phyloP scores from a whole-genome alignment of 2,888 invertebrate species.

The Sarcophaga subvicina region DNA sequence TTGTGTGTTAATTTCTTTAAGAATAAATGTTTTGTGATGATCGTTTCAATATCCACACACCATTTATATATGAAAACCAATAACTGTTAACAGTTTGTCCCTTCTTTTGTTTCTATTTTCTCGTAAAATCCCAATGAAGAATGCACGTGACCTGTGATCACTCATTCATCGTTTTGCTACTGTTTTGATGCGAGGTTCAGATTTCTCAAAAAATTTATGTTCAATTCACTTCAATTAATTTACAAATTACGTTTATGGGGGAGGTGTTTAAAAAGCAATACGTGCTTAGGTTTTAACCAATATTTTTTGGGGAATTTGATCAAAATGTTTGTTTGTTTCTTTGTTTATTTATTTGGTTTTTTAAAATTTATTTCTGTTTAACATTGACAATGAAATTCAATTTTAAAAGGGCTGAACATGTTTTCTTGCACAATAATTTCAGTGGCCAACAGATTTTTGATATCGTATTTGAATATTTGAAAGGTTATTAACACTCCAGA shows the following conservation, averaged over 20 bases:
- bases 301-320: not conserved
- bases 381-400: not conserved
- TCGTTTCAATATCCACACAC: not conserved
- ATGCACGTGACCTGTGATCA: not conserved
- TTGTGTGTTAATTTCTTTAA: not conserved
- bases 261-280: not conserved
- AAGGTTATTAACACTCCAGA: too few relatives aligned
- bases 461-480: too few relatives aligned
- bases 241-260: not conserved
- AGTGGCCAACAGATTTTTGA: too few relatives aligned
- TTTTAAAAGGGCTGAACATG: not conserved
- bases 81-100: not conserved
- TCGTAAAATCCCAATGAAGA: too few relatives aligned
- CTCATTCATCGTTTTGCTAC: constrained; percentile 1
- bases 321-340: not conserved
- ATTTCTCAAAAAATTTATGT: not conserved
- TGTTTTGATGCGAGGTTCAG: not conserved
- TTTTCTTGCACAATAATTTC: not conserved
- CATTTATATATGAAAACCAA: not conserved
- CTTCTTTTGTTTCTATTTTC: too few relatives aligned
- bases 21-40: not conserved
- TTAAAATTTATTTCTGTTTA: not conserved
- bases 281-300: not conserved
- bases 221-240: not conserved
- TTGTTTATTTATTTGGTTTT: not conserved